Percentiles rank a stretch among this genome's conserved stretches.
Conservation (phyloP, 92 coral and sea anemone genomes). For the Isaurus tuberculatus region DNA sequence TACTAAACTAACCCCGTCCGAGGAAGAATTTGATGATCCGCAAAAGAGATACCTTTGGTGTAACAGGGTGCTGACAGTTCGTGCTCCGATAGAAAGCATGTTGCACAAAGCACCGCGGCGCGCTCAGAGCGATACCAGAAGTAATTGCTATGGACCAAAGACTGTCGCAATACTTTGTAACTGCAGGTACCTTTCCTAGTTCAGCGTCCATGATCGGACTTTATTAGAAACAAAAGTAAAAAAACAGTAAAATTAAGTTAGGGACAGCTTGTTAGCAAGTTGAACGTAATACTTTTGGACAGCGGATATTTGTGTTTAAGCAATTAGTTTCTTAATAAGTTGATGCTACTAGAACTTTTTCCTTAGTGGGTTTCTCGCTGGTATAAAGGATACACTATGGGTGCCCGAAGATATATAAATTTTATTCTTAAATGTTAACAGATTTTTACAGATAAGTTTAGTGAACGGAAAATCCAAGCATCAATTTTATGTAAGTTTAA, state of each 20-base stretch:
- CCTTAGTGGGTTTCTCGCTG: too few relatives aligned
- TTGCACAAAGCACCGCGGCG: constrained; percentile 19
- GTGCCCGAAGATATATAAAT: too few relatives aligned
- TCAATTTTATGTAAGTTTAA: too few relatives aligned
- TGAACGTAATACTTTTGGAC: neutral
- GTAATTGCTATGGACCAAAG: constrained; percentile 55
- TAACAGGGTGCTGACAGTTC: constrained; percentile 73
- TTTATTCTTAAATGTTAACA: too few relatives aligned
- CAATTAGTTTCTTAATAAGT: neutral
- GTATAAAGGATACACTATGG: too few relatives aligned
- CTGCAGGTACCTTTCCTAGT: constrained; percentile 73
- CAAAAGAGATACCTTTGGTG: constrained; percentile 77
- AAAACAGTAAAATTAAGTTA: neutral
- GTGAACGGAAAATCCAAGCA: too few relatives aligned
- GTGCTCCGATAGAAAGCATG: constrained; percentile 73
- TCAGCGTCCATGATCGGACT: neutral
- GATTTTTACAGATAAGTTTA: too few relatives aligned
- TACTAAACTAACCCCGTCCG: constrained; percentile 67
- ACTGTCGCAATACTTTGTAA: constrained; percentile 44
- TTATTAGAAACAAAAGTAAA: neutral
- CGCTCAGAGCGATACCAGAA: neutral
- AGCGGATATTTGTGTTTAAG: neutral
- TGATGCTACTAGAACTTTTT: too few relatives aligned
- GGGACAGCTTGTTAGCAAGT: neutral
- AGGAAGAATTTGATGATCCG: constrained; percentile 59